Percentiles rank a stretch among this genome's conserved stretches.
These are phyloP conservation scores for Thamnophis elegans DNA, from an alignment of 2,797 vertebrate genomes.

Conservation along the genomic window DNA sequence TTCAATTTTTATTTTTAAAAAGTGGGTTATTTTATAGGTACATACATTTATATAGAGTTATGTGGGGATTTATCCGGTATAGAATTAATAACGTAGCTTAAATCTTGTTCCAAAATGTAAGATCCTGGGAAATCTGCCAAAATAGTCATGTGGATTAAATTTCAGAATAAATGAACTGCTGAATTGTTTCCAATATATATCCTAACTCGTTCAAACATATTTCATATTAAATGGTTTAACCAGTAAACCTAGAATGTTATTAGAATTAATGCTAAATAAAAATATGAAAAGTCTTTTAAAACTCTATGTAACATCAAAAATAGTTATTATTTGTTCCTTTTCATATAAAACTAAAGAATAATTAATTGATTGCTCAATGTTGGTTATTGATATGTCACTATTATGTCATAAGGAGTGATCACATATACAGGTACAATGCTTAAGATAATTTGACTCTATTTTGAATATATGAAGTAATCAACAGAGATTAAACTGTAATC, in stretches of 20 bases:
- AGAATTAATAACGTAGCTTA: constrained; percentile 25
- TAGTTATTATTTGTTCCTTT: background rate
- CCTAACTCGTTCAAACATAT: background rate
- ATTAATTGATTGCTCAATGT: background rate
- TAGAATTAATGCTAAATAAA: constrained; percentile 5
- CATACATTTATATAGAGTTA: constrained; percentile 17
- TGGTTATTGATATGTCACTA: background rate
- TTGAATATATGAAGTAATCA: background rate
- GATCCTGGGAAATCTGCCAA: constrained; percentile 26
- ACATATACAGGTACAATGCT: background rate
- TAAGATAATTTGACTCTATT: background rate
- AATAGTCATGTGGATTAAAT: constrained; percentile 22
- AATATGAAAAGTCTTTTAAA: background rate
- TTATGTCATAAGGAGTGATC: background rate
- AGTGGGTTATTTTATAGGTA: constrained; percentile 7
- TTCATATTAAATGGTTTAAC: constrained; percentile 6
- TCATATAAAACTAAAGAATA: background rate
- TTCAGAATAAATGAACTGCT: background rate
- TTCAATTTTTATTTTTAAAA: constrained; percentile 6
- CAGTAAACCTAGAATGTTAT: background rate
- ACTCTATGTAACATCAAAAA: background rate
- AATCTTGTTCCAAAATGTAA: constrained; percentile 26
- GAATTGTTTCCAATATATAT: background rate
- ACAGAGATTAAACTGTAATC: background rate
- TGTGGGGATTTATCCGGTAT: constrained; percentile 11